Base-by-base conservation (phyloP, 2,888 invertebrate genomes). In the Pollenia labialis region DNA sequence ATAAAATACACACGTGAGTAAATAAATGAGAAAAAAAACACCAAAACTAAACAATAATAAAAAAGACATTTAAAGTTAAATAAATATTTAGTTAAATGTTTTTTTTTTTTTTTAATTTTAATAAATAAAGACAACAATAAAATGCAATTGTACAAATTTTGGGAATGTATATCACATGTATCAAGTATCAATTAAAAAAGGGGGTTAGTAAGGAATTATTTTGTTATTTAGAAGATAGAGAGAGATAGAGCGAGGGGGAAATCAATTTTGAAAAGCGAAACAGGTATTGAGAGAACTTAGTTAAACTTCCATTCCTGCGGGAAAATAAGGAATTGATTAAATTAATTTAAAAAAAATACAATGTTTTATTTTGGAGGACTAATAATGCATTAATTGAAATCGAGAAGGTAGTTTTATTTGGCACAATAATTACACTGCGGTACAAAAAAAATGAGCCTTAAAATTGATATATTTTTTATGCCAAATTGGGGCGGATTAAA, bases 71-170 rank as follows among this genome's bases (percentile, higher is more conserved):
- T 58, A 58, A 40, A 23, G 23, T 44, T 64, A 46, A 46, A 64
- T 46, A 16, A 64, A 10, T n/a, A 68, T 48, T 48, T 23, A 66
- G 8, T 18, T 64, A 4, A 23, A 12, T n/a, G 23, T 16, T 16
- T 32, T 16, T 52, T 4, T 32, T 16, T 52, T 4, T 52, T 9
- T 48, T 10, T 42, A 7, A 40, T 50, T 48, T 42, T 23, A 44
- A 32, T 16, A 66, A 74, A 74, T 80, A 50, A 81, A 60, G 12
- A 58, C 74, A 81, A 71, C 82, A 76, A 50, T 62, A 69, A 32
- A 32, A 82, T 60, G 52, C 69, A 62, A 54, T 74, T 69, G 18
- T 60, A 75, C 60, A 82, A 68, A 68, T 62, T 52, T 66, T 60
- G 68, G 69, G 52, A 69, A 69, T 69, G 46, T 75, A 23, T 62